A percentile compares a stretch with the other conserved stretches of the same genome.
Evolutionary conservation across 1,140 invertebrate species (phyloP).

Genomic region (Leptopilina clavipes): DNA sequence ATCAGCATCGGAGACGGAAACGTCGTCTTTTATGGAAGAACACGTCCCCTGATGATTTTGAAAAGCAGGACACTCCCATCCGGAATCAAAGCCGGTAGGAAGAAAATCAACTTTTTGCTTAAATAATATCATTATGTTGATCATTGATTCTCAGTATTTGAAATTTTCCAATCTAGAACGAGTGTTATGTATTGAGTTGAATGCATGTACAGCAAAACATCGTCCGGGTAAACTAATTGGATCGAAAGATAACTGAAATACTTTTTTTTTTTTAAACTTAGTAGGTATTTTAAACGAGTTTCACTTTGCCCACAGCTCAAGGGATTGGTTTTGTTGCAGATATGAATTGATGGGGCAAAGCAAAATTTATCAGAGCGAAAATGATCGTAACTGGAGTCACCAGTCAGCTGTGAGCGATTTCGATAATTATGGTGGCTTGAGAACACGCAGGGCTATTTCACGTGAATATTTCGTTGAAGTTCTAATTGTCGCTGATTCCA

Average conservation of each 20-base stretch:
- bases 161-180: neutral
- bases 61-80: constrained; percentile 38
- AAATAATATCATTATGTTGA: neutral
- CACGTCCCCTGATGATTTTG: constrained; percentile 47
- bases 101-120: constrained; percentile 19
- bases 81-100: constrained; percentile 28
- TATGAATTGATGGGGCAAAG: constrained; percentile 49
- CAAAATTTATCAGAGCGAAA: constrained; percentile 43
- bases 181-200: neutral
- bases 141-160: neutral
- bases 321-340: constrained; percentile 39
- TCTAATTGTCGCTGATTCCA: constrained; percentile 85
- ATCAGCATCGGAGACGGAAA: constrained; percentile 37
- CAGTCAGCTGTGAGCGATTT: constrained; percentile 20
- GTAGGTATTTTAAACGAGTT: constrained; percentile 9
- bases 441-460: constrained; percentile 68
- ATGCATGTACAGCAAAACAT: neutral
- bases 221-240: constrained; percentile 23
- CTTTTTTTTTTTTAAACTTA: too few relatives aligned
- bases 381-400: constrained; percentile 19
- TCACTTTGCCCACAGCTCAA: neutral
- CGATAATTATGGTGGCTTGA: constrained; percentile 56
- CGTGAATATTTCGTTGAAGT: constrained; percentile 86
- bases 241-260: neutral
- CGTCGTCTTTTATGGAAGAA: constrained; percentile 58